A percentile compares a stretch with the other conserved stretches of the same genome.
Conservation (phyloP, 1,140 invertebrate genomes). For the Mycetomoellerius zeteki region DNA sequence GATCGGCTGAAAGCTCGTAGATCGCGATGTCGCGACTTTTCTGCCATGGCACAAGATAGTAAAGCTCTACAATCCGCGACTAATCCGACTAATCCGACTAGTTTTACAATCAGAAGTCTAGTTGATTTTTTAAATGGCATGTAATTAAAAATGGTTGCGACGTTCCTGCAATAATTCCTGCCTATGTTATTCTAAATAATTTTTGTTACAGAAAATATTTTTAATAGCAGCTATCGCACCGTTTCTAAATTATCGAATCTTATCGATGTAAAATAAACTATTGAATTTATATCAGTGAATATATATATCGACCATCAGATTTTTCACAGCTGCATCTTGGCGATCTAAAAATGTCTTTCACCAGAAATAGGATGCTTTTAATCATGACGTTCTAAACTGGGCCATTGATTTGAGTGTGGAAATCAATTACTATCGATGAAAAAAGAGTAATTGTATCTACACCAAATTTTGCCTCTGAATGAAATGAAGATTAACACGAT, state of each 20-base stretch:
- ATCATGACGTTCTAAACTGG: constrained; percentile 9
- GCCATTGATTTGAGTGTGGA: background rate
- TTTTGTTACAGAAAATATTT: background rate
- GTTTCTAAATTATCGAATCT: background rate
- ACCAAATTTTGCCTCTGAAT: background rate
- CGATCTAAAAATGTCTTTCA: background rate
- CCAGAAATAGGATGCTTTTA: background rate
- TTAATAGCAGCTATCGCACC: background rate
- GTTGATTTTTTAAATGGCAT: too few species aligned
- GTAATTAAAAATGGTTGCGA: background rate
- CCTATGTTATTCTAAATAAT: background rate
- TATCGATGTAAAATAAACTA: background rate
- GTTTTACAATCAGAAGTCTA: background rate
- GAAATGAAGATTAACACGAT: background rate
- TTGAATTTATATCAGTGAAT: background rate
- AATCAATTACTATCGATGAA: background rate
- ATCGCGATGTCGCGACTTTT: background rate
- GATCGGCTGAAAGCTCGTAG: background rate
- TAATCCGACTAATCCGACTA: background rate
- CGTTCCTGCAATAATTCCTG: too few species aligned
- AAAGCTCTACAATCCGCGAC: background rate
- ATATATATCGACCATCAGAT: background rate
- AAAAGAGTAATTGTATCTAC: too few species aligned
- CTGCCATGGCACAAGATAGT: background rate
- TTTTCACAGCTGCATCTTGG: background rate